Evolutionary conservation across 2,888 invertebrate genomes (phyloP).

Genomic region (Lysandra bellargus): DNA sequence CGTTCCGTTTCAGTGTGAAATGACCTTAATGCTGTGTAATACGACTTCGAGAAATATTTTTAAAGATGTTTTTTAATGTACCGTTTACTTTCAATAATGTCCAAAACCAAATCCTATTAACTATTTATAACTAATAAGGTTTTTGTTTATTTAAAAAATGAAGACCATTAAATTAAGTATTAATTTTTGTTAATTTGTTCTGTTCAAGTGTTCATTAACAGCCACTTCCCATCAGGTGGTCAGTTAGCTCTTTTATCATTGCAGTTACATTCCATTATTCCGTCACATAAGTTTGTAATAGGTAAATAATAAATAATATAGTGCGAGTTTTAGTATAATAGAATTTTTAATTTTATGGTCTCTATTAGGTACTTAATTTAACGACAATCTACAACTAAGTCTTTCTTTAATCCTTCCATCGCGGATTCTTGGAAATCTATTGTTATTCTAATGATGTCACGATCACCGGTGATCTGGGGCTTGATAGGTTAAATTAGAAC

Average conservation of each 20-base stretch:
- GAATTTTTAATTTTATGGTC: too few relatives aligned
- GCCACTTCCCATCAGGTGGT: neutral
- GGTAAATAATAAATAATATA: neutral
- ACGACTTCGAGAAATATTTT: neutral
- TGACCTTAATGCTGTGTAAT: neutral
- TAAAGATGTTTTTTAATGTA: neutral
- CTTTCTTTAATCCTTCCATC: too few relatives aligned
- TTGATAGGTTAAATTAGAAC: too few relatives aligned
- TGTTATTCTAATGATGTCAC: too few relatives aligned
- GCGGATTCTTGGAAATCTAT: too few relatives aligned
- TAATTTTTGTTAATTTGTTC: neutral
- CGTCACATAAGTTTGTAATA: conserved; percentile 8
- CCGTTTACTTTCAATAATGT: neutral
- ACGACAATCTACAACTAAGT: too few relatives aligned
- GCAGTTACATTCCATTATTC: conserved; percentile 28
- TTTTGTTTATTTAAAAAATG: neutral
- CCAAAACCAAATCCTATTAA: neutral
- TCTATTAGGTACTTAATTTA: too few relatives aligned
- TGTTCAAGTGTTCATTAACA: neutral
- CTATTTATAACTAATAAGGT: neutral
- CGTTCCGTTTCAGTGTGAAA: neutral
- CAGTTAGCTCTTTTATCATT: neutral
- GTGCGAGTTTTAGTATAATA: conserved; percentile 9
- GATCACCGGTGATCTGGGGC: too few relatives aligned
- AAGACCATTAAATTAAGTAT: neutral